These are phyloP conservation scores for Silurus asotus DNA, from an alignment of 2,113 vertebrate genomes.

Conservation along the genomic window DNA sequence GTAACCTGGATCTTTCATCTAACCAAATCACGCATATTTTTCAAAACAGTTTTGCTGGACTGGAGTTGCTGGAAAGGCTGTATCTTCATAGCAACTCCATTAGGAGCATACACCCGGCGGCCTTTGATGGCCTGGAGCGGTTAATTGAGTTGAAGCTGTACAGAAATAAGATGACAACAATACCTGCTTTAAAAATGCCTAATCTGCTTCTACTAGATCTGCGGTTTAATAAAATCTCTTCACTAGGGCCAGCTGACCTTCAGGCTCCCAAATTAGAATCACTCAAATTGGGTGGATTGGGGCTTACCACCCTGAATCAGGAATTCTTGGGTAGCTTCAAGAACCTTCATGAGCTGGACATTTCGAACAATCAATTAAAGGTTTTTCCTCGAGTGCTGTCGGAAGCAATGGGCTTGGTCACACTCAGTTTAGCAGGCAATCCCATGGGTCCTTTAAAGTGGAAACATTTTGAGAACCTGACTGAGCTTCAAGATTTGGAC, in stretches of 20 bases:
- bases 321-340: constrained; percentile 79
- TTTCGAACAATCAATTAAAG: constrained; percentile 86
- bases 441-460: constrained; percentile 79
- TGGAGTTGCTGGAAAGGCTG: constrained; percentile 85
- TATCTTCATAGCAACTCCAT: constrained; percentile 90
- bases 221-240: constrained; percentile 80
- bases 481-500: constrained; percentile 84
- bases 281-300: constrained; percentile 83
- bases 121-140: constrained; percentile 80
- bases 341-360: constrained; percentile 88
- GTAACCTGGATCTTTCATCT: constrained; percentile 90
- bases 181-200: constrained; percentile 82
- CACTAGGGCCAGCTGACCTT: constrained; percentile 72
- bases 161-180: constrained; percentile 78
- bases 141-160: constrained; percentile 94
- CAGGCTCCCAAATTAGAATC: constrained; percentile 82
- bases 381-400: constrained; percentile 71
- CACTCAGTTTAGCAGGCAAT: constrained; percentile 85
- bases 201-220: constrained; percentile 88
- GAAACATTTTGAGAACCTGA: constrained; percentile 78
- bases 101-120: constrained; percentile 80
- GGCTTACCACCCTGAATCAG: constrained; percentile 75
- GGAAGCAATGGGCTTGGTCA: constrained; percentile 76
- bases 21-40: constrained; percentile 89
- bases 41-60: constrained; percentile 84